Evolutionary conservation across 35 echinoderm and acorn worm genomes (phyloP), one percentile per base, ranked within the genome.

Genomic region (Heliocidaris tuberculata): DNA sequence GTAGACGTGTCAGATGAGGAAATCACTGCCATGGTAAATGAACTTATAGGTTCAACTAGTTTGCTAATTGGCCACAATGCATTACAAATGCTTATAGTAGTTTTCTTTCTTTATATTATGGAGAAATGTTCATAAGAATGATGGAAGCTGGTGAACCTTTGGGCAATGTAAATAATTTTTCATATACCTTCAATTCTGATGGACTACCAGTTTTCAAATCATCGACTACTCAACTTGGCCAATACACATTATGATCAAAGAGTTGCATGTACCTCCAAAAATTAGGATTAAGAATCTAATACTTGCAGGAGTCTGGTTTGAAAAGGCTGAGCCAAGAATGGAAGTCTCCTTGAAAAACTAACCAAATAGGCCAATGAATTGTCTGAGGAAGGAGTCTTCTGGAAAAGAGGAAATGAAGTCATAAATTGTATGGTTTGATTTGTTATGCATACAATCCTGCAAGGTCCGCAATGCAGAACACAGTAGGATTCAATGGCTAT

Each of bases 371-470:
- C 95, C 59, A 94, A 86, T 5, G 71, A 90, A 50, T 48, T 95
- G 35, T 56, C 86, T n/a, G 89, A 48, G 12, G 93, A 95, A 85
- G 96, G 96, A 47, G 60, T 97, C 85, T 15, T 31, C 7, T 97
- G 96, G 96, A 94, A 95, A 54, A 71, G 85, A 47, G 65, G 32
- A 49, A 86, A 49, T 4, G 86, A 97, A 50, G 16, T 50, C 47
- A 88, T 97, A 94, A 95, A 94, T 65, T 95, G 5, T 97, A 49
- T 91, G 85, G 94, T 31, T 94, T 97, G 0, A 95, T 24, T 47
- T 97, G 97, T 61, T 93, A 65, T 97, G 97, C 96, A 32, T 94
- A 97, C 96, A 95, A 94, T 9, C 95, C 95, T 30, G 95, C 96
- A 19, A 85, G 95, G 9, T 85, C 96, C 70, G 54, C 92, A 9